phyloP scores from a whole-genome alignment of 2,888 invertebrate genomes.

The Notodonta dromedarius region DNA sequence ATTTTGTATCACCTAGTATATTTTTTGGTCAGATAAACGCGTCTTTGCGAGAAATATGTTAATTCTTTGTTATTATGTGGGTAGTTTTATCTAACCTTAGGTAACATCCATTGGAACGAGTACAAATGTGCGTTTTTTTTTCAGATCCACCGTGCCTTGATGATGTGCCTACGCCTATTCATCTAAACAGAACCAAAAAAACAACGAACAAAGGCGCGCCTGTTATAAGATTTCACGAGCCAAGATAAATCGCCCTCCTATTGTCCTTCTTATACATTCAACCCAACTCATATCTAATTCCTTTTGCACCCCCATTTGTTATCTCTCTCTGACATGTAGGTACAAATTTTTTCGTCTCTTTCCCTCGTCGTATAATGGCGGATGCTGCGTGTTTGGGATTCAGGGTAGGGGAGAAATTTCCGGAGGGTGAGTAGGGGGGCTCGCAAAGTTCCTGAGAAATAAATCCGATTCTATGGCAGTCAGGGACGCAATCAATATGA shows the following conservation, averaged over 20 bases:
- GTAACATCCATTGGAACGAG: neutral
- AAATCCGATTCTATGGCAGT: conserved; percentile 61
- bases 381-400: conserved; percentile 67
- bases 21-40: no score
- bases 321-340: conserved; percentile 31
- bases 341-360: conserved; percentile 28
- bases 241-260: conserved; percentile 53
- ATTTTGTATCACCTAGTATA: no score
- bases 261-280: conserved; percentile 64
- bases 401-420: conserved; percentile 53
- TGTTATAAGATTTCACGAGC: conserved; percentile 43
- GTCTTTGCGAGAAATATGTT: no score
- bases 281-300: conserved; percentile 56
- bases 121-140: conserved; percentile 12
- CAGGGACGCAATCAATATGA: conserved; percentile 59
- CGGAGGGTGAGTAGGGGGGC: conserved; percentile 66
- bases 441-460: conserved; percentile 63
- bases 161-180: neutral
- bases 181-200: conserved; percentile 2
- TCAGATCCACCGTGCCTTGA: conserved; percentile 12
- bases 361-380: conserved; percentile 69
- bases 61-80: no score
- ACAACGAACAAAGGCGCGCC: conserved; percentile 28
- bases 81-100: no score
- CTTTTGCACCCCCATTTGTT: conserved; percentile 56